phyloP scores from a whole-genome alignment of 2,113 vertebrate genomes.

The Chaetura pelagica region DNA sequence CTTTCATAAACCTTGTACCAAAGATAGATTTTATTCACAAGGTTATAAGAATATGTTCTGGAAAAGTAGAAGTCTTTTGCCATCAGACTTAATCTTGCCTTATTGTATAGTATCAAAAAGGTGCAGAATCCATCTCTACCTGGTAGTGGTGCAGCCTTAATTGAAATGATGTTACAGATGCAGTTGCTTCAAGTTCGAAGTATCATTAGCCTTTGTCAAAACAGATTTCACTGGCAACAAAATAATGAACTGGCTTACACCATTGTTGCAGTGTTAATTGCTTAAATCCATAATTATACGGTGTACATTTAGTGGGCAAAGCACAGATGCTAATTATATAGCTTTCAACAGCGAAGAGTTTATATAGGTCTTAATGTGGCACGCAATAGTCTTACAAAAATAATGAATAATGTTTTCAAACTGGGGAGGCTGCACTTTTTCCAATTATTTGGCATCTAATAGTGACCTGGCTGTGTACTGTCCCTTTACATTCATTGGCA shows the following conservation, averaged over 20 bases:
- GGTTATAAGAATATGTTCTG: not conserved
- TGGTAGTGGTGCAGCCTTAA: not conserved
- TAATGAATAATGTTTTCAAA: not conserved
- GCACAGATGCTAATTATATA: not conserved
- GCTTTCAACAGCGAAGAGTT: not conserved
- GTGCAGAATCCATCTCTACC: not conserved
- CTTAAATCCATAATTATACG: conserved; percentile 30
- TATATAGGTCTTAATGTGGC: not conserved
- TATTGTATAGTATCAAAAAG: not conserved
- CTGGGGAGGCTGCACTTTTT: not conserved
- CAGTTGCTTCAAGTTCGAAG: not conserved
- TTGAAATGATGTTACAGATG: not conserved
- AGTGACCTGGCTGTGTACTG: not conserved
- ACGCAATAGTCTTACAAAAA: not conserved
- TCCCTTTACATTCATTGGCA: not conserved
- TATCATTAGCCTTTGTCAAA: conserved; percentile 23
- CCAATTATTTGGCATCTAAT: not conserved
- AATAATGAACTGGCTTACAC: not conserved
- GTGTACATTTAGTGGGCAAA: not conserved
- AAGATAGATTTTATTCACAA: not conserved
- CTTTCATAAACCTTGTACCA: not conserved
- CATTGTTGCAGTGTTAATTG: not conserved
- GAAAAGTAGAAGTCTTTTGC: not conserved
- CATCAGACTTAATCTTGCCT: not conserved
- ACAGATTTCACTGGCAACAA: conserved; percentile 14